Percentiles rank a stretch among this genome's conserved stretches.
Conservation (phyloP, 2,797 vertebrate genomes). For the Pseudochirops corinnae region DNA sequence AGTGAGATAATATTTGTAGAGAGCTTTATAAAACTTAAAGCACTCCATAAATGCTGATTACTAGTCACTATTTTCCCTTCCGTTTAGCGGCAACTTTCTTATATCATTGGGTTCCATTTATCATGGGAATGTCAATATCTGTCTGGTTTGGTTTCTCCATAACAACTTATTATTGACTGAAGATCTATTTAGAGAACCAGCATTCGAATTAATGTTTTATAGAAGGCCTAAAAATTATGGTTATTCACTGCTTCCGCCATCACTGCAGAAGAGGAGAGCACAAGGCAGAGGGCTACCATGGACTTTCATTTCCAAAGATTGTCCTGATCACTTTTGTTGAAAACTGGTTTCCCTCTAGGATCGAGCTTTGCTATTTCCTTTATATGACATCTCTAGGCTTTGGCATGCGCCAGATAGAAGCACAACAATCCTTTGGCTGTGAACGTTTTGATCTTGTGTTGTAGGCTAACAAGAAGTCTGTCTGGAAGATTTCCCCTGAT, state of each 20-base stretch:
- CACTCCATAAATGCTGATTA: not conserved
- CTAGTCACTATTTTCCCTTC: not conserved
- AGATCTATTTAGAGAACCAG: not conserved
- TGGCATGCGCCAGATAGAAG: conserved; percentile 42
- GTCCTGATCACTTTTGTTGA: conserved; percentile 59
- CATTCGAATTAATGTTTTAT: not conserved
- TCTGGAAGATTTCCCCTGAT: conserved; percentile 88
- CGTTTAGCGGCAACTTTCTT: not conserved
- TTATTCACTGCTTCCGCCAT: not conserved
- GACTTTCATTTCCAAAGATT: not conserved
- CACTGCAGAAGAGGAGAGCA: conserved; percentile 1
- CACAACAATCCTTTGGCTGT: conserved; percentile 41
- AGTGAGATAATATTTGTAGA: not conserved
- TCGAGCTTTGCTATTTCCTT: conserved; percentile 14
- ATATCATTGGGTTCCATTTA: not conserved
- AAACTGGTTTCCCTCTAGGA: conserved; percentile 58
- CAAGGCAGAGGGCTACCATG: not conserved
- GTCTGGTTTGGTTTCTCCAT: not conserved
- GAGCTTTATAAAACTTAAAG: not conserved
- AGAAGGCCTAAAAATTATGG: not conserved
- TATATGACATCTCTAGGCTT: conserved; percentile 57
- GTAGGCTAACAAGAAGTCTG: conserved; percentile 83
- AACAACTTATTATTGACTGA: not conserved
- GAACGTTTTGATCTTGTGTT: conserved; percentile 65
- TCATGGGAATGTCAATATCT: not conserved